Percentiles rank a stretch among this genome's conserved stretches.
Evolutionary conservation across 2,888 invertebrate species (phyloP).

Genomic region (Lydus trimaculatus): DNA sequence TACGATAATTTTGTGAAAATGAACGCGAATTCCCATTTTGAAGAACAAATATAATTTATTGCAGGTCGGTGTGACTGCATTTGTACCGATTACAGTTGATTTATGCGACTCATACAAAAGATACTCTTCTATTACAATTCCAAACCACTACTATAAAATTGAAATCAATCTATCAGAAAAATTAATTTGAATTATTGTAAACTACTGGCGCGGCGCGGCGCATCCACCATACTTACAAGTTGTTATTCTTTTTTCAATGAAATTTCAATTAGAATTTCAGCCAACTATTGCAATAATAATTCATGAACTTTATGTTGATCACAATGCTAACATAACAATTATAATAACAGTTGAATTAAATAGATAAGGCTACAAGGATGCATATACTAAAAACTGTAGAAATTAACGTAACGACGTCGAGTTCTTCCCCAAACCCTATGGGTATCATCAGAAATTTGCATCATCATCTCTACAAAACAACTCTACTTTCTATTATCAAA

Average conservation of each 20-base stretch:
- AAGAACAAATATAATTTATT: conserved; percentile 59
- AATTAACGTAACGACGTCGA: conserved; percentile 20
- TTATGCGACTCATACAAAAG: conserved; percentile 47
- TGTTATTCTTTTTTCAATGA: background rate
- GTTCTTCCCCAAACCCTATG: background rate
- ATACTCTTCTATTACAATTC: conserved; percentile 41
- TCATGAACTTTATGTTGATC: conserved; percentile 15
- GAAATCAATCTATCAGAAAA: background rate
- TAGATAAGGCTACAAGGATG: conserved; percentile 26
- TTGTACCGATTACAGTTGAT: conserved; percentile 53
- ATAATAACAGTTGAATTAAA: conserved; percentile 26
- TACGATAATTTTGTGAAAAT: conserved; percentile 61
- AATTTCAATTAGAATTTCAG: conserved; percentile 4
- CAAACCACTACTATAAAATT: background rate
- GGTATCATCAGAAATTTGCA: conserved; percentile 5
- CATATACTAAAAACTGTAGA: conserved; percentile 24
- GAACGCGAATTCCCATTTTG: conserved; percentile 59
- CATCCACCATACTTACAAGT: background rate
- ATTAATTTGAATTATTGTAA: background rate
- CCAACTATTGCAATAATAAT: conserved; percentile 2
- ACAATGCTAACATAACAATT: conserved; percentile 18
- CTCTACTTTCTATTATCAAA: background rate
- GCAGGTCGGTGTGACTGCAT: conserved; percentile 51
- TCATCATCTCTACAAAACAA: conserved; percentile 1
- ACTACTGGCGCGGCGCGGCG: background rate